Evolutionary conservation across 1,140 invertebrate genomes (phyloP).

Genomic region (Cylas formicarius): DNA sequence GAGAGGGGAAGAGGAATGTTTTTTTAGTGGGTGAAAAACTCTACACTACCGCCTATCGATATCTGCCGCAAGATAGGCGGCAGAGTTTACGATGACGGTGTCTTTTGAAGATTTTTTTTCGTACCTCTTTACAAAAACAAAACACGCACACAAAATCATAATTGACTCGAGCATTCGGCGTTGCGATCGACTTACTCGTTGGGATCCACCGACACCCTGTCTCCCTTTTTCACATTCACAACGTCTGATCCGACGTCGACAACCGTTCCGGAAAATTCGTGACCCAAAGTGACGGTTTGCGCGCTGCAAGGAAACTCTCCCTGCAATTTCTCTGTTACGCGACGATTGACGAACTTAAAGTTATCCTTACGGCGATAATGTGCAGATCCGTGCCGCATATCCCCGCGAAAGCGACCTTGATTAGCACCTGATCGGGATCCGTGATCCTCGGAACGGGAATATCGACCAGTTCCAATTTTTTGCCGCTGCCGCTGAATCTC

Average conservation of each 20-base stretch:
- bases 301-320: conserved; percentile 56
- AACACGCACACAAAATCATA: too few species aligned
- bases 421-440: conserved; percentile 50
- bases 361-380: conserved; percentile 54
- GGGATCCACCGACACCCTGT: conserved; percentile 60
- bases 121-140: too few species aligned
- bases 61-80: too few species aligned
- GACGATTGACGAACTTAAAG: background rate
- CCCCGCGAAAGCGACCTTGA: conserved; percentile 59
- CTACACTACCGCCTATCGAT: too few species aligned
- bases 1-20: too few species aligned
- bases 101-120: too few species aligned
- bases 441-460: conserved; percentile 46
- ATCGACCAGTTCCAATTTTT: conserved; percentile 45
- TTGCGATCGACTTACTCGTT: conserved; percentile 55
- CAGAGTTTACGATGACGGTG: too few species aligned
- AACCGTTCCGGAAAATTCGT: conserved; percentile 63
- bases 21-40: too few species aligned
- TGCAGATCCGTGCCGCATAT: conserved; percentile 79
- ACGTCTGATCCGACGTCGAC: conserved; percentile 50
- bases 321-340: conserved; percentile 40
- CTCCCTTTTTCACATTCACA: conserved; percentile 53
- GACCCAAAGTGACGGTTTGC: conserved; percentile 53
- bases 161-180: too few species aligned
- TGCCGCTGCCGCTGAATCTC: conserved; percentile 47